Percentiles rank a stretch among this genome's conserved stretches.
Evolutionary conservation across 2,797 vertebrate species (phyloP).

Genomic region (Tokudaia muenninki): DNA sequence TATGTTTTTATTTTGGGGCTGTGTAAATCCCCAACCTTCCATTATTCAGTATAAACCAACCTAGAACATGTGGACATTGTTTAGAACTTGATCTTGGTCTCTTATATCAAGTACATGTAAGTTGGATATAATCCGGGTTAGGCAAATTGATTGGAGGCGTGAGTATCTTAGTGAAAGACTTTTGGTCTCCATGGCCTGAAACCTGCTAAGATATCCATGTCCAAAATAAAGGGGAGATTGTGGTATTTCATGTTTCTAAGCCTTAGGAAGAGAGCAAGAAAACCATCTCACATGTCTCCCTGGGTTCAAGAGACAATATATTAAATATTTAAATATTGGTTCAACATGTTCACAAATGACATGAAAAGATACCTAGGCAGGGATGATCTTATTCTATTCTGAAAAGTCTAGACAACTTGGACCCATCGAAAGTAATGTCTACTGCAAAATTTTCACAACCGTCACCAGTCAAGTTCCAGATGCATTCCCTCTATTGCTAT

Average conservation of each 20-base stretch:
- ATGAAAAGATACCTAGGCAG: neutral
- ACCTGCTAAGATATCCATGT: neutral
- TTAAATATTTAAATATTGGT: neutral
- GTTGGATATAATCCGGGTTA: neutral
- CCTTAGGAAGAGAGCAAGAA: neutral
- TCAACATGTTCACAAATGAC: neutral
- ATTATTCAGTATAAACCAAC: neutral
- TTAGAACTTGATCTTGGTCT: neutral
- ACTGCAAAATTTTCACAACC: neutral
- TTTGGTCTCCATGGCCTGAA: neutral
- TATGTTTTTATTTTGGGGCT: neutral
- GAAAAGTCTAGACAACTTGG: slow-evolving; percentile 25
- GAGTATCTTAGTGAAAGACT: neutral
- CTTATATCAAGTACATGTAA: neutral
- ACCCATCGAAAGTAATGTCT: neutral
- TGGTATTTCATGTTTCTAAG: neutral
- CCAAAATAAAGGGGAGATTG: neutral
- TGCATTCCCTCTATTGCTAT: neutral
- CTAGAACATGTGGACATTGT: neutral
- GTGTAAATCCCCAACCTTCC: neutral
- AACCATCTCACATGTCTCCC: neutral
- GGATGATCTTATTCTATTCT: neutral
- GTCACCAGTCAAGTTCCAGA: neutral
- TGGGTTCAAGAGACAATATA: neutral
- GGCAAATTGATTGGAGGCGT: neutral